Evolutionary conservation across 2,888 invertebrate genomes (phyloP), one percentile per base, ranked within the genome.

Genomic region (Drosophila paracracens): DNA sequence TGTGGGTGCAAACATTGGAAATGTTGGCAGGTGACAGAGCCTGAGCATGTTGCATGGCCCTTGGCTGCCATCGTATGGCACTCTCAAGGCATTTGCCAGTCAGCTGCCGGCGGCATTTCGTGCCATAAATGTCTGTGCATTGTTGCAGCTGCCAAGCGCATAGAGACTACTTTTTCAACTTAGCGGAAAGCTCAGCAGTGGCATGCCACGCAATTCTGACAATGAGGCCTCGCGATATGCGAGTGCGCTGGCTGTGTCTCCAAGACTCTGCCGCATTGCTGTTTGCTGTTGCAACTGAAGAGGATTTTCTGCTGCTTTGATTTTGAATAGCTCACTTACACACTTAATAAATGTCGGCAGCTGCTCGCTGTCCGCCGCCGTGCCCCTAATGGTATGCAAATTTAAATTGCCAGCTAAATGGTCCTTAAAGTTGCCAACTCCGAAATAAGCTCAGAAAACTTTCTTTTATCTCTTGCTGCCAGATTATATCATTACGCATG

Each of bases 121-220:
- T 86, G 83, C 83, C 83, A 85, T 85, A 85, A 85, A 85, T 88
- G 88, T 77, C 83, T 69, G 81, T 69, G 75, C 86, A 81, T 81
- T 88, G 85, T 85, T 81, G 86, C 84, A 79, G 81, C 68, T 70
- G 81, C 70, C 31, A 40, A 56, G n/a, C 27, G 27, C 29, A 40
- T 10, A 5, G 10, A 50, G 54, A 29, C 56, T 56, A 57, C 52
- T 35, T 48, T 66, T 51, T 59, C 63, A 75, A 59, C 56, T 27
- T 38, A 58, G 27, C 51, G 46, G 40, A 21, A 36, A 65, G 56
- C 38, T 33, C n/a, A 59, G 58, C 59, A 46, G 29, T 50, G 52
- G 71, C 59, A 71, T 72, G 59, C 59, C 52, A 46, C 54, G 52
- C 74, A 43, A 31, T 40, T 52, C 71, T 66, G 71, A 87, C 84